Evolutionary conservation across 1,140 invertebrate species (phyloP).

Genomic region (Drosophila fuyamai): DNA sequence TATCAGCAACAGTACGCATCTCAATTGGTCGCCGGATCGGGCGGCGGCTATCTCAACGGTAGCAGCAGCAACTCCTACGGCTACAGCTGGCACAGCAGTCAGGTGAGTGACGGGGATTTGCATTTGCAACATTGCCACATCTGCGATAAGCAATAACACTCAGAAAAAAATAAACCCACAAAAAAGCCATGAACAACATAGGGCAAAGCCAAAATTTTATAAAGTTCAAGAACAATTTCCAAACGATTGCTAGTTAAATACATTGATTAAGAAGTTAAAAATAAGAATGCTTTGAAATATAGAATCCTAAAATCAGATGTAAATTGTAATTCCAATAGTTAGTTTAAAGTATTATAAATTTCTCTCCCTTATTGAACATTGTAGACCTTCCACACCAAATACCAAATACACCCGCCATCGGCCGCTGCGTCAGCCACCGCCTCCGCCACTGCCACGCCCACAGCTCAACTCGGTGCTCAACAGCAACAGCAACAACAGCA

Average conservation of each 20-base stretch:
- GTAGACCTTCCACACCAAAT: conserved; percentile 83
- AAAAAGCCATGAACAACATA: too few relatives aligned
- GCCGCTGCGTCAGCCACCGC: conserved; percentile 48
- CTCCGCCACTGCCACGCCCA: conserved; percentile 72
- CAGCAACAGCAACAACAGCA: conserved; percentile 66
- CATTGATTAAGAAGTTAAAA: too few relatives aligned
- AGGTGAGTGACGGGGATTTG: conserved; percentile 56
- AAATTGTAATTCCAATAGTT: too few relatives aligned
- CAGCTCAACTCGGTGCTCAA: conserved; percentile 76
- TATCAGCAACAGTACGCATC: conserved; percentile 84
- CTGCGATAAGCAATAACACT: background rate
- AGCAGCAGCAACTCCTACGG: conserved; percentile 69
- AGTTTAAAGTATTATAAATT: too few relatives aligned
- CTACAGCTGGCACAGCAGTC: conserved; percentile 82
- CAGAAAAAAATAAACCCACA: background rate
- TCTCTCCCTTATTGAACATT: background rate
- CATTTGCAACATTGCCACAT: background rate
- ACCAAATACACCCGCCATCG: conserved; percentile 85
- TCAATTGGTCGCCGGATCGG: conserved; percentile 68
- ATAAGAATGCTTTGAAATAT: too few relatives aligned
- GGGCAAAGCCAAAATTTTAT: too few relatives aligned
- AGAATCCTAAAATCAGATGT: too few relatives aligned
- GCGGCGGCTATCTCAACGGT: conserved; percentile 70
- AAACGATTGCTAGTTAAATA: too few relatives aligned
- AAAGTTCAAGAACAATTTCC: too few relatives aligned